Base-by-base conservation (phyloP, 2,888 invertebrate genomes). In the Tetrapedia diversipes region DNA sequence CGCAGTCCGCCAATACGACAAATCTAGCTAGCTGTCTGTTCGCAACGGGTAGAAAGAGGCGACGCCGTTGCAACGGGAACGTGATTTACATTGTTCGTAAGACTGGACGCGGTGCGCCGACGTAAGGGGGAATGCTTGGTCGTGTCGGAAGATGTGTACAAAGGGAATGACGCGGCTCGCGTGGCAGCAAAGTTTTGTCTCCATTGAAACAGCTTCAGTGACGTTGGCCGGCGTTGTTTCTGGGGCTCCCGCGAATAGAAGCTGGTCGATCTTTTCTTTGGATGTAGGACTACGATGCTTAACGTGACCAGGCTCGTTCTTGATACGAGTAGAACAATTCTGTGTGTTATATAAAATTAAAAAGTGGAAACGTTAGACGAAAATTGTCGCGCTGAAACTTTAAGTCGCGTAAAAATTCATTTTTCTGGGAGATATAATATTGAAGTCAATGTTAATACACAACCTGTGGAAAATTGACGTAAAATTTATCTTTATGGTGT, bases 101-200 rank as follows among this genome's bases (percentile, higher is more conserved):
- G 49, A 49, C 34, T 61, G 24, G 24, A 27, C 27, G n/a, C 47
- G 61, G 47, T 61, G n/a, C 14, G 61, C 49, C 27, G 61, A 56
- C 56, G 10, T 39, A 1, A 57, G 49, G 14, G 49, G 14, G n/a
- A 14, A 49, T 27, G 61, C 37, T 39, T 16, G 49, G 61, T 29
- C 27, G 19, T 14, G 49, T 63, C 37, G 49, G 19, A 39, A 39
- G 61, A 27, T 7, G 27, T 2, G 8, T 6, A 64, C 29, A 51
- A 41, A 51, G 39, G 51, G 16, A 51, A 64, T 41, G 43, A 29
- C n/a, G 39, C 51, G 43, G 29, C 16, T 24, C 24, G 34, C 64
- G 47, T 39, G 24, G 59, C 27, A 51, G n/a, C 70, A 10, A 53
- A 77, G 43, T 61, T 68, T 76, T 68, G 60, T 68, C 49, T 49